Evolutionary conservation across 2,888 invertebrate species (phyloP), one percentile per base, ranked within the genome.

Genomic region (Zeuzera pyrina): DNA sequence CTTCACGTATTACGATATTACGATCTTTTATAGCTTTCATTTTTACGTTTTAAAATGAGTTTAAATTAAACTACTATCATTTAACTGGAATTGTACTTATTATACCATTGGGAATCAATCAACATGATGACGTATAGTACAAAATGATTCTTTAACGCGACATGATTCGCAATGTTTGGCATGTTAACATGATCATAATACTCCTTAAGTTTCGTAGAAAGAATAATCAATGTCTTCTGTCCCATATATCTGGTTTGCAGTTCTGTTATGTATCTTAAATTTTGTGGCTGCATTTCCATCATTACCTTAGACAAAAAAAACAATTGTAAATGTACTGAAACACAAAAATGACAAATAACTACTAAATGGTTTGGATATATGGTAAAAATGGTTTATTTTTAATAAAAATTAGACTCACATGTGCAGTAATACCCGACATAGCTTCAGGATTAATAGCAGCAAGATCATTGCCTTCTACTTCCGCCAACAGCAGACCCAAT

Each of bases 391-490:
- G 19, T 29, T 8, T 3, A 3, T 3, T n/a, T n/a, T n/a, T 25
- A 7, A 10, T 25, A 4, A 26, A 22, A 10, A 23, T 10, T 14
- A 35, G 25, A 31, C 47, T 44, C 40, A 77, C 81, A 42, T 76
- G 70, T 16, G 78, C 51, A 10, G 74, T 64, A 3, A 83, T 58
- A 3, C 78, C 81, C 4, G 59, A 39, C 64, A 79, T 68, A 3
- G 81, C 66, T 38, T 69, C 53, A 22, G 81, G 81, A 26, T 67
- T 70, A 13, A 83, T 66, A 3, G 65, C 49, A 29, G 58, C 60
- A 2, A 83, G 52, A 4, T 70, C 64, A 1, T 45, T 39, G 3
- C 70, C 73, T 1, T 59, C 60, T 3, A 81, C 65, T 44, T 78
- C 78, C 2, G 71, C 53, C 7, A 83, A 36, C 8, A 83, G 54